Evolutionary conservation across 2,797 vertebrate genomes (phyloP).

Genomic region (Aeoliscus strigatus): DNA sequence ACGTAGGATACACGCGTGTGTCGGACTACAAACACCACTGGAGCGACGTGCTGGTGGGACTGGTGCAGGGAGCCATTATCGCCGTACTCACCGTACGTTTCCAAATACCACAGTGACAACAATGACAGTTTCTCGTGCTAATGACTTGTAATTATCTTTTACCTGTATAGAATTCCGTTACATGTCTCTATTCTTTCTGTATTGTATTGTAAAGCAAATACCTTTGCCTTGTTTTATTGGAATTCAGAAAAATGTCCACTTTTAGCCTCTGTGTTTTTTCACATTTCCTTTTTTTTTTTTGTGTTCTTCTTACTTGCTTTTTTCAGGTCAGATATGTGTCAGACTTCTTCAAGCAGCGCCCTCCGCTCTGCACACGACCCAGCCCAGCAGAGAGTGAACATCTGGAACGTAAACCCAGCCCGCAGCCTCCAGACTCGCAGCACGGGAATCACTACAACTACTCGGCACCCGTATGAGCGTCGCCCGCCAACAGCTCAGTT

Average conservation of each 20-base stretch:
- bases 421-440: constrained; percentile 77
- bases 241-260: too few species aligned
- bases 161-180: constrained; percentile 9
- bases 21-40: constrained; percentile 94
- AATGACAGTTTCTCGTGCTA: too few species aligned
- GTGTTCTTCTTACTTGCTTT: too few species aligned
- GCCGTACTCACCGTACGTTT: constrained; percentile 82
- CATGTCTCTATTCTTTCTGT: too few species aligned
- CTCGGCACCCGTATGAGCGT: constrained; percentile 68
- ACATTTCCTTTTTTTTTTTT: not conserved
- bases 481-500: constrained; percentile 7
- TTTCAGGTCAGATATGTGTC: constrained; percentile 88
- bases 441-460: constrained; percentile 80
- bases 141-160: not conserved
- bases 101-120: constrained; percentile 6
- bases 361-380: constrained; percentile 42
- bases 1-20: constrained; percentile 88
- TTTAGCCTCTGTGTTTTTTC: constrained; percentile 16
- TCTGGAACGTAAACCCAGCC: constrained; percentile 77
- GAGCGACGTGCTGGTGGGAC: constrained; percentile 87
- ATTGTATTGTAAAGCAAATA: too few species aligned
- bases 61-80: constrained; percentile 86
- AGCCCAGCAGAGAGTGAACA: constrained; percentile 62
- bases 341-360: constrained; percentile 86
- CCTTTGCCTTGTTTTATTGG: too few species aligned